Evolutionary conservation across 2,888 invertebrate species (phyloP), one percentile per base, ranked within the genome.

Genomic region (Dryadula phaetusa): DNA sequence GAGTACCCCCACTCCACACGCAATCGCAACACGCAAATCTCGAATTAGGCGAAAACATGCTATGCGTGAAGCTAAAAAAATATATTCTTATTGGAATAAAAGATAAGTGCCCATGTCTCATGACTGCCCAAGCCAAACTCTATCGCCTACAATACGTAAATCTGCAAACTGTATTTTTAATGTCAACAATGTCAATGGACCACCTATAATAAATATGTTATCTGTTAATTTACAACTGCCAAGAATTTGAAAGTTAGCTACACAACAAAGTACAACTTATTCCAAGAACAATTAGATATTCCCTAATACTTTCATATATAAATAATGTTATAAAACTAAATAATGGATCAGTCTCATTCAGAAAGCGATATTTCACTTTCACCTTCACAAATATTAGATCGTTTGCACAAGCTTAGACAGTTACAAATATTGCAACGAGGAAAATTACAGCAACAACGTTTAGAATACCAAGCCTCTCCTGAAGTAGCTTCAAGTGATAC

Each of bases 381-480:
- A 25, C 92, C 92, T 3, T 82, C 91, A 12, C 87, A 90, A 82
- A 83, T 92, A 76, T 79, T 92, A 62, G 90, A 90, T 72, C 80
- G 91, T 25, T 79, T 92, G 64, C 88, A 90, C 80, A 79, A 88
- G 62, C 75, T 92, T 52, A 82, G 91, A 46, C 90, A 88, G 70
- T 76, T 90, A 53, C 92, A 92, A 76, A 70, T 90, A 44, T 67
- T 91, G 66, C 91, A 92, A 75, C 88, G 88, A 80, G 89, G 87
- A 78, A 92, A 92, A 82, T 79, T 92, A 46, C 86, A 89, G 74
- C 88, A 89, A 80, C 91, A 92, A 70, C 83, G 83, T 34, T 80
- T 86, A 70, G 80, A 87, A 52, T 88, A 86, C 66, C 82, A 85
- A 73, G 86, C 86, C 67, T 81, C 81, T 22, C 77, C 87, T 49